A percentile compares a stretch with the other conserved stretches of the same genome.
Evolutionary conservation across 1,140 invertebrate species (phyloP).

Genomic region (Berghia stephanieae): DNA sequence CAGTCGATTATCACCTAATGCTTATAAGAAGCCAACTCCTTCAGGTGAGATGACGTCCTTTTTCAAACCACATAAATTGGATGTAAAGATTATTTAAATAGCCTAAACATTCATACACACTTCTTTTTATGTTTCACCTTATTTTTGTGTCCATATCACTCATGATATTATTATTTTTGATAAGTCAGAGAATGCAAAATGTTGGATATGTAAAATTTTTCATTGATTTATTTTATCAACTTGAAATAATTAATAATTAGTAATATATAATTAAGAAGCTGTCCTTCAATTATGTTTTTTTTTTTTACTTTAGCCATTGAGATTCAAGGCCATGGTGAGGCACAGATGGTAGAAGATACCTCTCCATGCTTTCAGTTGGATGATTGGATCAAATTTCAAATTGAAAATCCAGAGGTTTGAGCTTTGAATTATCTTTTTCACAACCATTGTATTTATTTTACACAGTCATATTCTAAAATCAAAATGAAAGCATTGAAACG

Average conservation of each 20-base stretch:
- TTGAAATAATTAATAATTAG: neutral
- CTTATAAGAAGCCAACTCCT: slow-evolving; percentile 66
- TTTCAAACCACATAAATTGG: no score
- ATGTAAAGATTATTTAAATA: no score
- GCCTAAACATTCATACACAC: no score
- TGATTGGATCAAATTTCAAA: slow-evolving; percentile 16
- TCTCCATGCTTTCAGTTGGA: slow-evolving; percentile 6
- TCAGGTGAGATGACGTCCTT: slow-evolving; percentile 22
- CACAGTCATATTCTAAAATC: no score
- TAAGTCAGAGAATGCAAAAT: neutral
- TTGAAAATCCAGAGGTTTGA: slow-evolving; percentile 13
- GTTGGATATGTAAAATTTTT: neutral
- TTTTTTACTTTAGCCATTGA: neutral
- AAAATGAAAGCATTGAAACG: no score
- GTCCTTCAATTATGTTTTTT: no score
- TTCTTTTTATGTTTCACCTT: neutral
- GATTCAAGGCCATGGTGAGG: neutral
- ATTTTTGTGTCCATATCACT: neutral
- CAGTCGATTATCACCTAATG: slow-evolving; percentile 73
- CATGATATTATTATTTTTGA: neutral
- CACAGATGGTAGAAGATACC: neutral
- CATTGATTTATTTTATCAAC: neutral
- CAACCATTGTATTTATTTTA: no score
- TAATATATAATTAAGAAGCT: neutral
- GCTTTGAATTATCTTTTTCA: neutral